phyloP scores from a whole-genome alignment of 2,888 invertebrate genomes.

The Eupithecia subumbrata region DNA sequence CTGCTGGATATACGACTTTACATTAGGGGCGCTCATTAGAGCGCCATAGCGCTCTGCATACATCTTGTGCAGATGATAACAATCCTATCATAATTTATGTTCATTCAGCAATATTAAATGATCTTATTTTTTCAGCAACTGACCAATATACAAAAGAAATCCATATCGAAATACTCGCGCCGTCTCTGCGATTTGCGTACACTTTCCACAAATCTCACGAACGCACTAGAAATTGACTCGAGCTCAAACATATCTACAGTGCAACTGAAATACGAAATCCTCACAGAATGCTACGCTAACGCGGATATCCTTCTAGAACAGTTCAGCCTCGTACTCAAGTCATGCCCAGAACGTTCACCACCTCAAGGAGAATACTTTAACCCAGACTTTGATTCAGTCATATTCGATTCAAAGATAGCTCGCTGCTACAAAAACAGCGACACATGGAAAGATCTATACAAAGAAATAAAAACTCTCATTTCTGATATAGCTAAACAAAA shows the following conservation, averaged over 20 bases:
- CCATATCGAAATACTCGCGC: constrained; percentile 84
- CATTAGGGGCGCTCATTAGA: not conserved
- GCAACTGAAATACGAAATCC: constrained; percentile 63
- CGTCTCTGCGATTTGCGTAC: constrained; percentile 83
- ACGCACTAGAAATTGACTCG: constrained; percentile 63
- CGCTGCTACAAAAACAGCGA: constrained; percentile 71
- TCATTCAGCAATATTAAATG: constrained; percentile 1
- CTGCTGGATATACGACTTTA: not conserved
- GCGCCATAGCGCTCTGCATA: not conserved
- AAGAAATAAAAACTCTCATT: constrained; percentile 64
- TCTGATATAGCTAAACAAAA: constrained; percentile 69
- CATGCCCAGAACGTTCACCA: constrained; percentile 65
- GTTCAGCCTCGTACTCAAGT: constrained; percentile 86
- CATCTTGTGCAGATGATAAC: not conserved
- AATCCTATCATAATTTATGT: not conserved
- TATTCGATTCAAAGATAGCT: constrained; percentile 69
- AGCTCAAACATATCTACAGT: constrained; percentile 64
- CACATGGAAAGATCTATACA: constrained; percentile 68
- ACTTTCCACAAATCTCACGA: constrained; percentile 72
- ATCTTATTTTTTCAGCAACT: constrained; percentile 74
- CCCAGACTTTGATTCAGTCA: constrained; percentile 68
- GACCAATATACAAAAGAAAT: constrained; percentile 86
- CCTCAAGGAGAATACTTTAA: constrained; percentile 49
- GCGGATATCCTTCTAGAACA: constrained; percentile 86
- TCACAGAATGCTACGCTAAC: constrained; percentile 80